Conservation (phyloP, 1,140 invertebrate species). For the Sesamia nonagrioides region DNA sequence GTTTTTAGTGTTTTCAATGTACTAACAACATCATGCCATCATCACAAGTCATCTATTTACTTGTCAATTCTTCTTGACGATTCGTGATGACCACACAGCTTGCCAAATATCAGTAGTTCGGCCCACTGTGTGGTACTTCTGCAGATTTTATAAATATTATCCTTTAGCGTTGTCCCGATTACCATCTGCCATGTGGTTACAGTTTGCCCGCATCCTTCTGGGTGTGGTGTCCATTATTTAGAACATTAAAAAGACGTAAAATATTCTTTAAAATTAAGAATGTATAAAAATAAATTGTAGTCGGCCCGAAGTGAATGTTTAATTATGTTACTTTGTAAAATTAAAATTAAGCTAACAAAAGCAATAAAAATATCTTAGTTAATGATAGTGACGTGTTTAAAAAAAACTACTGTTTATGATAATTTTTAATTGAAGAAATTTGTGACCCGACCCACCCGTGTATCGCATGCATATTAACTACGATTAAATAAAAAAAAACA, state of each 20-base stretch:
- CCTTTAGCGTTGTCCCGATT: not conserved
- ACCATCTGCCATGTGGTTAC: constrained; percentile 51
- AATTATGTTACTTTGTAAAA: constrained; percentile 6
- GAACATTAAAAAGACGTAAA: constrained; percentile 35
- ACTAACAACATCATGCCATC: too few relatives aligned
- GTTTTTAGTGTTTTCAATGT: too few relatives aligned
- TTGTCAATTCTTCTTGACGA: too few relatives aligned
- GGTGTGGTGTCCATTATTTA: constrained; percentile 37
- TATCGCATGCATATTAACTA: too few relatives aligned
- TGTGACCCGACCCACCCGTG: too few relatives aligned
- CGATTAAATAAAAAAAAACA: too few relatives aligned
- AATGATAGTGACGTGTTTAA: too few relatives aligned
- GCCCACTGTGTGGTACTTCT: not conserved
- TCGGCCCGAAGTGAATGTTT: not conserved
- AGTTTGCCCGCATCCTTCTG: constrained; percentile 47
- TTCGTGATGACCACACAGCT: too few relatives aligned
- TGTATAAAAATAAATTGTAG: not conserved
- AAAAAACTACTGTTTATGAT: too few relatives aligned
- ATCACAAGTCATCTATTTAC: too few relatives aligned
- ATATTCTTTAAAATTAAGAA: constrained; percentile 14
- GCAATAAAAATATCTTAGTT: not conserved
- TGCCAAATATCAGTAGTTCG: too few relatives aligned
- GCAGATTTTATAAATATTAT: not conserved
- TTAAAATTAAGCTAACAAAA: not conserved
- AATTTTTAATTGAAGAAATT: too few relatives aligned